Base-by-base conservation (phyloP, 2,888 invertebrate species). In the Tetragnatha montana region DNA sequence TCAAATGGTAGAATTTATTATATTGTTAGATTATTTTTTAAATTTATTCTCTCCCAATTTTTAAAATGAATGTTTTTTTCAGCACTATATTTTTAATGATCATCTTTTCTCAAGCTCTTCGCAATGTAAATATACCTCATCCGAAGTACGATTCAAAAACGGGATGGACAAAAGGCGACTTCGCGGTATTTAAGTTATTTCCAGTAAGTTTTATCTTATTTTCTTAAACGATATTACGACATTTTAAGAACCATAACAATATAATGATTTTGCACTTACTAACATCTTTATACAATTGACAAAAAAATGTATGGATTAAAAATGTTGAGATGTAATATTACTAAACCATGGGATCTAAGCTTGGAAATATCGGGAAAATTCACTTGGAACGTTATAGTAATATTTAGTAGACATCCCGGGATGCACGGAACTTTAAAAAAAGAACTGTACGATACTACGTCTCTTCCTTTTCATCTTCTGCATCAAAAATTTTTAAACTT, bases 41-140 rank as follows among this genome's bases (percentile, higher is more conserved):
- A 60, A 35, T 35, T 35, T 35, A 4, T 2, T 35, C 35, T 35
- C 35, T 35, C 4, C 35, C 35, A 17, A 60, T 10, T 8, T 60
- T 10, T 60, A 75, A 8, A 74, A 21, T 90, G 19, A 22, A 19
- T 81, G 22, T 51, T 49, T 86, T 80, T 93, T 94, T 47, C 94
- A 96, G 96, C 92, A 97, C 97, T 0, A 96, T 97, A 91, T 94
- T 95, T 0, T 94, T 97, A 94, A 94, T 97, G 92, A 96, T 96
- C 0, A 93, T 96, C 81, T 97, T 97, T 93, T 97, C 97, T 0
- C 97, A 97, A 94, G 95, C 96, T 92, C 94, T 97, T 94, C 94
- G 95, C 0, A 95, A 96, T 91, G 95, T 96, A 35, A 93, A 94
- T 73, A 94, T 96, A 68, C 96, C 96, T 0, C 93, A 95, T 0